phyloP scores from a whole-genome alignment of 2,888 invertebrate species.

The Tanytarsus gracilentus region DNA sequence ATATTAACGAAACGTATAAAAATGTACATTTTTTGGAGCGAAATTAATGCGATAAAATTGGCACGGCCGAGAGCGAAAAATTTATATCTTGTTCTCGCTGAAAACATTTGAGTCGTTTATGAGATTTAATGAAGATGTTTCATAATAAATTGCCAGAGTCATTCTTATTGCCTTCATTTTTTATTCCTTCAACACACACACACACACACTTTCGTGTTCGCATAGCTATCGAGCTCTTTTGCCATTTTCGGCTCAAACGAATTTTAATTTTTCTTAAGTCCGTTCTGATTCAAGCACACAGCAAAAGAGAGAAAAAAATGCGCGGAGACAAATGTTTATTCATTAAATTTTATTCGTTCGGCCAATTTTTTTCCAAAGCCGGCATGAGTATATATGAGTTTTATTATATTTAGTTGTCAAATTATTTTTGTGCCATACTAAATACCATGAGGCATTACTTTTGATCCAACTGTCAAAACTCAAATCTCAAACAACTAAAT shows the following conservation, averaged over 20 bases:
- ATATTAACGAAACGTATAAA: no score
- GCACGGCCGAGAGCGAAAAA: slow-evolving; percentile 6
- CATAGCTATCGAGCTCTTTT: no score
- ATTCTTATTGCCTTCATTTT: background rate
- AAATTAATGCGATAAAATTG: background rate
- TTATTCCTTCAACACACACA: background rate
- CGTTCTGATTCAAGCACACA: slow-evolving; percentile 7
- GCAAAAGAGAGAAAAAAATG: no score
- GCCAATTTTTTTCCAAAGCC: slow-evolving; percentile 10
- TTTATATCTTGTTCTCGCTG: slow-evolving; percentile 21
- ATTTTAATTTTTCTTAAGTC: slow-evolving; percentile 3
- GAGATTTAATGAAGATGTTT: slow-evolving; percentile 25
- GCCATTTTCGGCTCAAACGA: slow-evolving; percentile 20
- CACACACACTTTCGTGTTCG: no score
- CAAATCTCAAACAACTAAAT: no score
- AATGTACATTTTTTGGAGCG: no score
- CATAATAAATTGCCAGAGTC: slow-evolving; percentile 20
- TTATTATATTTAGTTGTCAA: no score
- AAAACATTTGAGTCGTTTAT: slow-evolving; percentile 16
- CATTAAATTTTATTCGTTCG: slow-evolving; percentile 12
- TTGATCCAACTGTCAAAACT: no score
- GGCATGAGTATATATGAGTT: no score
- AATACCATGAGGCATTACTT: no score
- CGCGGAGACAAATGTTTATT: slow-evolving; percentile 14
- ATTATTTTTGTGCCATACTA: background rate